phyloP scores from a whole-genome alignment of 2,888 invertebrate genomes.

The Coremacera marginata region DNA sequence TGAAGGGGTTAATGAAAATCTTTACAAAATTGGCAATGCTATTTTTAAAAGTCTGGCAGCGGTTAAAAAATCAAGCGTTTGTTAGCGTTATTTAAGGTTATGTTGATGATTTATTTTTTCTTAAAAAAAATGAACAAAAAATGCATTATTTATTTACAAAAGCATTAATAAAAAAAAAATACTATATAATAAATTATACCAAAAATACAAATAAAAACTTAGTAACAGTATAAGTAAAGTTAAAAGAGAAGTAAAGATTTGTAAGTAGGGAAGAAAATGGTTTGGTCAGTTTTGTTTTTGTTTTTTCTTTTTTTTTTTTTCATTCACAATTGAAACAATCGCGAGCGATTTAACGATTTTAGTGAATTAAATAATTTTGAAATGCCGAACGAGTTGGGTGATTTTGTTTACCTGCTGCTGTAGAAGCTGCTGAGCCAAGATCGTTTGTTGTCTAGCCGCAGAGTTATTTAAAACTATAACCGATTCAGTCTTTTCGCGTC shows the following conservation, averaged over 20 bases:
- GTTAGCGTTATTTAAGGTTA: neutral
- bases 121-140: neutral
- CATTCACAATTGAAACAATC: conserved; percentile 18
- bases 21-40: no score
- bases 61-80: neutral
- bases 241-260: neutral
- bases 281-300: conserved; percentile 47
- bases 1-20: no score
- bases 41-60: no score
- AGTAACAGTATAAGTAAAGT: neutral
- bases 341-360: neutral
- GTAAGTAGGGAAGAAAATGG: conserved; percentile 46
- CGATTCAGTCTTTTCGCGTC: conserved; percentile 90
- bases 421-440: conserved; percentile 64
- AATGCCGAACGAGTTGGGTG: conserved; percentile 43
- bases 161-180: conserved; percentile 26
- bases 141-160: conserved; percentile 18
- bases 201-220: conserved; percentile 5
- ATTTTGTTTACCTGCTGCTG: conserved; percentile 61
- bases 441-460: conserved; percentile 70
- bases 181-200: conserved; percentile 1
- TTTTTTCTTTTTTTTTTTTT: conserved; percentile 23
- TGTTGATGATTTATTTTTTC: neutral
- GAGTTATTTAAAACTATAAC: conserved; percentile 83
- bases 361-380: conserved; percentile 43